Evolutionary conservation across 64 coral and sea anemone species (phyloP), one percentile per base, ranked within the genome.

Genomic region (Dendrophyllia cribrosa): DNA sequence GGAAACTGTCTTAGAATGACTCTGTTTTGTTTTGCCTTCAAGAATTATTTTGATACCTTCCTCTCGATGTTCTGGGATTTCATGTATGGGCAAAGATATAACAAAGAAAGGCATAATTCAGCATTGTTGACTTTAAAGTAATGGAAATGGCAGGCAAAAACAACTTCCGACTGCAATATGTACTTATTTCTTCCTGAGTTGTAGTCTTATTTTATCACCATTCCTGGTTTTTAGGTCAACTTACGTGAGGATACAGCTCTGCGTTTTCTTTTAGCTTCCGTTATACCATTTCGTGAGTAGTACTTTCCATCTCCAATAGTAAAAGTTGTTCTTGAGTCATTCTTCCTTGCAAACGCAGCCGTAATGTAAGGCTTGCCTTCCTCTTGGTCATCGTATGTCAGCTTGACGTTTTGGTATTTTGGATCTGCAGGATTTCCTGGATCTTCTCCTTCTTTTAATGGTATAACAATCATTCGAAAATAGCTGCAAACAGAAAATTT

Each of bases 291-390:
- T 21, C 60, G 60, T 0, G 79, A 83, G 17, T 65, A 83, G 17
- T 64, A 65, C 59, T 83, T 83, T 20, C 58, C 79, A 47, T 83
- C 79, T 4, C 79, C 79, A 83, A 83, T 15, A 66, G 59, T 25
- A 66, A 83, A 83, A 0, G 48, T 24, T 48, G 43, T 64, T 43
- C 58, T 48, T 64, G 0, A 9, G 4, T 46, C 26, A 59, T 59
- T 3, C 4, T 83, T 0, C 14, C 43, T 74, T 3, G 59, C 12
- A 65, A 83, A 49, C 16, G 66, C 79, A 65, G 79, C 79, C 17
- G 79, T 83, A 12, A 64, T 83, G 7, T 83, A 83, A 22, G 79
- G 79, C 44, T 83, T 44, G 4, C 58, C 79, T 10, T 47, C 43
- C 43, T 9, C 14, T 0, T 48, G 26, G 8, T 83, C 12, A 2